Conservation (phyloP, 2,797 vertebrate genomes). For the Cyclopterus lumpus region DNA sequence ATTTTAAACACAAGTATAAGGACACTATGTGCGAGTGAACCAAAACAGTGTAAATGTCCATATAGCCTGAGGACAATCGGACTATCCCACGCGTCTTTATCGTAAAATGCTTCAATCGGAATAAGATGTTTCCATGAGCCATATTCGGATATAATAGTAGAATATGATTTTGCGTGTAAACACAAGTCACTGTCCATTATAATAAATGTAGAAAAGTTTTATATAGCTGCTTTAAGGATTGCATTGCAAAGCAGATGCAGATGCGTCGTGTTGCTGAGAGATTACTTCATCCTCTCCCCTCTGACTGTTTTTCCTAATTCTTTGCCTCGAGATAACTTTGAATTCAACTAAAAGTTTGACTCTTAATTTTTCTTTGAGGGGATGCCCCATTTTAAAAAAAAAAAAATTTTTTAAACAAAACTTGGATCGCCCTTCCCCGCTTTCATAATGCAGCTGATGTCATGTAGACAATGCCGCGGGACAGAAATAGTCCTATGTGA, state of each 20-base stretch:
- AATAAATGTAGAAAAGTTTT: not conserved
- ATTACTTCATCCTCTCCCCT: constrained; percentile 36
- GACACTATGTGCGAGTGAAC: not conserved
- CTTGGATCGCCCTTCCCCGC: constrained; percentile 2
- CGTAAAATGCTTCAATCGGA: no score
- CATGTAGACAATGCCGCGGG: constrained; percentile 5
- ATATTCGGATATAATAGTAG: not conserved
- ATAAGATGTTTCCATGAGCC: no score
- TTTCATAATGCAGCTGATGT: constrained; percentile 26
- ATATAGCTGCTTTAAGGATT: not conserved
- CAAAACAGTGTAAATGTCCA: not conserved
- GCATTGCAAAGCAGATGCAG: not conserved
- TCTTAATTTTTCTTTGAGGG: constrained; percentile 3
- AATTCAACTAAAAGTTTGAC: constrained; percentile 1
- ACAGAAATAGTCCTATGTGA: constrained; percentile 26
- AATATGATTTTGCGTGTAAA: not conserved
- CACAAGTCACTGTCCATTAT: not conserved
- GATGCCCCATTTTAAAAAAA: constrained; percentile 40
- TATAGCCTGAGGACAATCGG: not conserved
- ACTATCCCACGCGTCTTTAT: not conserved
- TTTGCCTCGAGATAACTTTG: constrained; percentile 12
- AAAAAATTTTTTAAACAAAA: not conserved
- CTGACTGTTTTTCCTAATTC: not conserved
- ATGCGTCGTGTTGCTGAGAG: not conserved
- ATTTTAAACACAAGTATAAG: not conserved